phyloP scores from a whole-genome alignment of 2,113 vertebrate species.

The Gopherus flavomarginatus region DNA sequence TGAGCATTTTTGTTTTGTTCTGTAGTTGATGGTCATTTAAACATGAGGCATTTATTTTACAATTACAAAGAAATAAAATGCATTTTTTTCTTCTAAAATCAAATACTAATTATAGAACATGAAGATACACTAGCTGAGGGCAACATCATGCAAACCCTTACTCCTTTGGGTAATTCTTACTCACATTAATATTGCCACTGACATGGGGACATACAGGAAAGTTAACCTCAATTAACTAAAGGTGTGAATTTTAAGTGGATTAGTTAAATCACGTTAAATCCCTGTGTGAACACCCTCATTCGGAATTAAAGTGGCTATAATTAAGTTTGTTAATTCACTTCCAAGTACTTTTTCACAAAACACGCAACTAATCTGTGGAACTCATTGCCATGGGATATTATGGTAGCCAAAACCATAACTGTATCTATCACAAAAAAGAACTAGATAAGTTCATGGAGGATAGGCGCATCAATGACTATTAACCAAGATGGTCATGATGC shows the following conservation, averaged over 20 bases:
- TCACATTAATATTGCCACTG: neutral
- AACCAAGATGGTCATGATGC: neutral
- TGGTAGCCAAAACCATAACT: neutral
- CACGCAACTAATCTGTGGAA: neutral
- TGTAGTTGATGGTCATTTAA: accelerated
- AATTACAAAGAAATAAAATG: neutral
- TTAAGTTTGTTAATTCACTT: neutral
- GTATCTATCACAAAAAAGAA: neutral
- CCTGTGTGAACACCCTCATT: neutral
- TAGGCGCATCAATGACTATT: neutral
- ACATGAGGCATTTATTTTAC: neutral
- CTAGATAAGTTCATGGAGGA: neutral
- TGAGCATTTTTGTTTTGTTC: neutral
- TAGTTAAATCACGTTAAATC: neutral
- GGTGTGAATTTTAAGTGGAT: neutral
- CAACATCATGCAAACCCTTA: neutral
- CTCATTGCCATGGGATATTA: neutral
- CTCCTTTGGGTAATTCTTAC: neutral
- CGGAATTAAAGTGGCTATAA: neutral
- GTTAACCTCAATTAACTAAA: neutral
- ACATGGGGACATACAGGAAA: neutral
- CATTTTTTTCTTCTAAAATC: neutral
- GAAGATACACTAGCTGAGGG: neutral
- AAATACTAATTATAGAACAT: neutral
- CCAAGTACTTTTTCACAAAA: neutral